phyloP scores from a whole-genome alignment of 2,113 vertebrate genomes.

The Equus quagga region DNA sequence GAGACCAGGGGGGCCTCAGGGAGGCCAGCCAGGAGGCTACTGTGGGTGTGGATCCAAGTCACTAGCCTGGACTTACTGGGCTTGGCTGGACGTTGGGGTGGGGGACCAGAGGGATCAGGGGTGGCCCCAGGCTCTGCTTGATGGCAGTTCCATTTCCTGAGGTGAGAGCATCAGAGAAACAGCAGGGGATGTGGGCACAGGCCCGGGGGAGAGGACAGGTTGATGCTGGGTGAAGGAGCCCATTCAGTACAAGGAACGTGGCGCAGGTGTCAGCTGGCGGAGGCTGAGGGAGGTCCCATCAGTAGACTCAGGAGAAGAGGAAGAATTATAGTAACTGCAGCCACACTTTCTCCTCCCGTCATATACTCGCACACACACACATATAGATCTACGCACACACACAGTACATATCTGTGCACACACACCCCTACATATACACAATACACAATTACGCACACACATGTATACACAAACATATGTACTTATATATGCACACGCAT shows the following conservation, averaged over 20 bases:
- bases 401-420: too few relatives aligned
- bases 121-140: rapidly evolving
- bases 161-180: not conserved
- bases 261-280: not conserved
- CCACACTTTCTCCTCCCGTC: rapidly evolving
- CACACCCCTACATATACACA: too few relatives aligned
- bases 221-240: not conserved
- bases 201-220: rapidly evolving
- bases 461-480: not conserved
- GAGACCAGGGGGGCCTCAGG: not conserved
- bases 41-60: rapidly evolving
- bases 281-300: too few relatives aligned
- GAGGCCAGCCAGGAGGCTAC: rapidly evolving
- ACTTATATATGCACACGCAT: too few relatives aligned
- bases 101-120: not conserved
- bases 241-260: rapidly evolving
- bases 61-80: not conserved
- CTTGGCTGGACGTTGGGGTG: not conserved
- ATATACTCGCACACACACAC: not conserved
- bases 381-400: too few relatives aligned
- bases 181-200: not conserved
- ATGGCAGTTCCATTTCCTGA: too few relatives aligned
- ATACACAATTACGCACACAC: not conserved
- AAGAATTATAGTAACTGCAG: rapidly evolving
- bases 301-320: not conserved